Base-by-base conservation (phyloP, 2,888 invertebrate species). In the Drosophila longiperda region DNA sequence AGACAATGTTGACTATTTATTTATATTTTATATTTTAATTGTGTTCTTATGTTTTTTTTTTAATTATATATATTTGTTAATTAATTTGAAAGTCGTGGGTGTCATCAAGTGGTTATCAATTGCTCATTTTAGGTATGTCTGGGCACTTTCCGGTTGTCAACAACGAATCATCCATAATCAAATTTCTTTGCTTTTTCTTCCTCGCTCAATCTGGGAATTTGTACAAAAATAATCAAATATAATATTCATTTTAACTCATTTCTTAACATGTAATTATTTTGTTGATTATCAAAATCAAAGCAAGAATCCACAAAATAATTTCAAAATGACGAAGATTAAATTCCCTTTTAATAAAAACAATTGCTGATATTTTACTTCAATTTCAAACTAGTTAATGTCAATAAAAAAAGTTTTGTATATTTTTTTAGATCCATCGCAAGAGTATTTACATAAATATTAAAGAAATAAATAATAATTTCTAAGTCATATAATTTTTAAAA, bases 21-120 rank as follows among this genome's bases (percentile, higher is more conserved):
- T 29, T 29, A 29, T 29, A 29, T 29, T 26, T 26, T 29, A 5
- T 29, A 29, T 45, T 45, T 45, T 15, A 23, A 23, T 45, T 23
- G 15, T 45, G 8, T 20, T 15, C 26, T 17, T 50, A 62, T 63
- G 20, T n/a, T 59, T 66, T 42, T n/a, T 59, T 66, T 42, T 23
- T 60, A 60, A 70, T 73, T 59, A 40, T 81, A 48, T 82, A 73
- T 75, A 63, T 48, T 66, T 67, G 64, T 60, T 65, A 69, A 73
- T 80, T 77, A 62, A 69, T 79, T 68, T 55, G 59, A 89, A 80
- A 83, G 83, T 87, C 80, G 86, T 84, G 86, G 86, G 86, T 84
- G 86, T 87, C 89, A 87, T 89, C 86, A 87, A 78, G 20, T 81
- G 86, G 88, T 86, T 87, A 86, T 88, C 84, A 86, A 63, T 78